Evolutionary conservation across 2,888 invertebrate species (phyloP).

Genomic region (Rhaphigaster nebulosa): DNA sequence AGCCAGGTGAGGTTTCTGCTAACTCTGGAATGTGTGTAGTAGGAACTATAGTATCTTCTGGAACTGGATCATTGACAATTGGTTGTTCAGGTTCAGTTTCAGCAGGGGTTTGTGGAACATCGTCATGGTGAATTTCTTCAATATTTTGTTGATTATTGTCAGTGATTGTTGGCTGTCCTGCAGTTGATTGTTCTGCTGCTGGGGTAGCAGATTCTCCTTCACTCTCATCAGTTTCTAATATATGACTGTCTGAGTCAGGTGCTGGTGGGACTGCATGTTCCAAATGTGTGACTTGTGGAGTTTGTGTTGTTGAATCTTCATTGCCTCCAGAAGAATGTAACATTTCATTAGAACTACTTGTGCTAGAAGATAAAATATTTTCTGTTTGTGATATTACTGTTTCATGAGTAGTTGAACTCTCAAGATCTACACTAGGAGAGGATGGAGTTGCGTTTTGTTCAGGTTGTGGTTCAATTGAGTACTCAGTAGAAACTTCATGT

Average conservation of each 20-base stretch:
- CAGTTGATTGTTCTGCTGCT: background rate
- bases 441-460: constrained; percentile 20
- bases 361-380: background rate
- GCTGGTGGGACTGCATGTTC: constrained; percentile 30
- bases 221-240: constrained; percentile 41
- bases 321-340: background rate
- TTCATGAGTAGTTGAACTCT: constrained; percentile 14
- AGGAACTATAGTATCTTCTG: background rate
- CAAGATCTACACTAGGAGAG: background rate
- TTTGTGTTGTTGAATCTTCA: background rate
- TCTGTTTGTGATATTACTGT: constrained; percentile 12
- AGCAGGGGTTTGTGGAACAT: constrained; percentile 59
- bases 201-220: constrained; percentile 9
- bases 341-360: background rate
- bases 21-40: background rate
- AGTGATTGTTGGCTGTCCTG: background rate
- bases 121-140: constrained; percentile 18
- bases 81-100: constrained; percentile 44
- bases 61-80: background rate
- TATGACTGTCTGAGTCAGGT: constrained; percentile 55
- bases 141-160: constrained; percentile 60
- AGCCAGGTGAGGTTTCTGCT: constrained; percentile 8
- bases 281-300: constrained; percentile 47
- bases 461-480: background rate
- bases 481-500: background rate